Evolutionary conservation across 2,888 invertebrate species (phyloP), one percentile per base, ranked within the genome.

Genomic region (Vanessa cardui): DNA sequence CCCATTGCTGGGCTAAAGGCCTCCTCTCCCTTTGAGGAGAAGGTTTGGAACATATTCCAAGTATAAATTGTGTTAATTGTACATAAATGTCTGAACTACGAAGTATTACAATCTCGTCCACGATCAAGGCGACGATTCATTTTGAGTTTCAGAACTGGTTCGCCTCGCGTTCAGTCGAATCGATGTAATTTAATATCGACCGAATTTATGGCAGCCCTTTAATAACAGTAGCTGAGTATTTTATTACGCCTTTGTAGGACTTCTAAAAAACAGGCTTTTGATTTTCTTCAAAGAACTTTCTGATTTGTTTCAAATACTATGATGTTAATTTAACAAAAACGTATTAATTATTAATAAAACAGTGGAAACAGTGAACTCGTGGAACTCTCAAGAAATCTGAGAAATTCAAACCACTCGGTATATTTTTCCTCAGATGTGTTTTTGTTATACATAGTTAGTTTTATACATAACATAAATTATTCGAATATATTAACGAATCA

Each of bases 101-200:
- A 31, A 54, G 26, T 54, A 54, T 16, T 31, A 47, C 26, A 52
- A 21, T 26, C 52, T 54, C n/a, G 52, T 72, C 70, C 72, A 73
- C 70, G 75, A 81, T 80, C 79, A 80, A 79, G 78, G 81, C 70
- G 73, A 74, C 70, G 71, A 77, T 73, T 73, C 77, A 78, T 80
- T 78, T 69, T 70, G 71, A 66, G 71, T 68, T 72, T 68, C 72
- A 59, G 71, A 70, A 72, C 72, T 67, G 62, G 71, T 65, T 69
- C 49, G 47, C 70, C 64, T 70, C 70, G 68, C n/a, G 62, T 56
- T 58, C 58, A 50, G 60, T 68, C 65, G 54, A 44, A 52, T 61
- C 59, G 54, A 64, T 59, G 44, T 66, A 69, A 65, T 58, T 66
- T 58, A 62, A 62, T 65, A 65, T 59, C 46, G 49, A 56, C 60